Percentiles rank a stretch among this genome's conserved stretches.
phyloP scores from a whole-genome alignment of 2,113 vertebrate genomes.

The Ochotona princeps region DNA sequence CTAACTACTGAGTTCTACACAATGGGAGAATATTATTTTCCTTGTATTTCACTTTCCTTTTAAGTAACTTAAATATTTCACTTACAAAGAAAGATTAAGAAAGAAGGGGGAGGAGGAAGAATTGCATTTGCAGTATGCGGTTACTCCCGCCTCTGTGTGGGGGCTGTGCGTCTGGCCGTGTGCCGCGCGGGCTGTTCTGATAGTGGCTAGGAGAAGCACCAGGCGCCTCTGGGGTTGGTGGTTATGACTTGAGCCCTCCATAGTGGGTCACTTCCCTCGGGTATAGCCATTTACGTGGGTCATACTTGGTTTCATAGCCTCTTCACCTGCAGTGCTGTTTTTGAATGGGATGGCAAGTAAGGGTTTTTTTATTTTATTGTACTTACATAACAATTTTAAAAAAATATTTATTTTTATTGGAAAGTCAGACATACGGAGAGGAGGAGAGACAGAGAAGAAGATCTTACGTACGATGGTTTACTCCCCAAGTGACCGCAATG shows the following conservation, averaged over 20 bases:
- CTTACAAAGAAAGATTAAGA: too few relatives aligned
- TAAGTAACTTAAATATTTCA: constrained; percentile 74
- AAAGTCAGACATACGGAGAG: too few relatives aligned
- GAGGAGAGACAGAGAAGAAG: too few relatives aligned
- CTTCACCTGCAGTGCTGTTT: constrained; percentile 66
- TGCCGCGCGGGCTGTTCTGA: constrained; percentile 70
- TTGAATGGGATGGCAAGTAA: constrained; percentile 83
- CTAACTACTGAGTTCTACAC: constrained; percentile 68
- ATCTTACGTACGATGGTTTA: too few relatives aligned
- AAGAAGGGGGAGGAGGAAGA: too few relatives aligned
- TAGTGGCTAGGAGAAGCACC: constrained; percentile 77
- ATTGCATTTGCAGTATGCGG: too few relatives aligned
- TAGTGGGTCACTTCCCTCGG: constrained; percentile 47
- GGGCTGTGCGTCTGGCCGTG: constrained; percentile 61
- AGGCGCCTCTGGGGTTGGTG: constrained; percentile 76
- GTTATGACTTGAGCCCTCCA: constrained; percentile 47
- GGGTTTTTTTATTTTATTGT: constrained; percentile 62
- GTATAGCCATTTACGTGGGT: constrained; percentile 62
- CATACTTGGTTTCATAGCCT: constrained; percentile 62
- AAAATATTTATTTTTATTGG: not conserved
- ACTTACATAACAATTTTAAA: constrained; percentile 35
- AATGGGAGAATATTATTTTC: constrained; percentile 64
- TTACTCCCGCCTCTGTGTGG: constrained; percentile 70
- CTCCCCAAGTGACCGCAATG: too few relatives aligned
- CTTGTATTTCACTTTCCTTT: constrained; percentile 76